Evolutionary conservation across 2,888 invertebrate species (phyloP).

Genomic region (Prostheceraeus crozeri): DNA sequence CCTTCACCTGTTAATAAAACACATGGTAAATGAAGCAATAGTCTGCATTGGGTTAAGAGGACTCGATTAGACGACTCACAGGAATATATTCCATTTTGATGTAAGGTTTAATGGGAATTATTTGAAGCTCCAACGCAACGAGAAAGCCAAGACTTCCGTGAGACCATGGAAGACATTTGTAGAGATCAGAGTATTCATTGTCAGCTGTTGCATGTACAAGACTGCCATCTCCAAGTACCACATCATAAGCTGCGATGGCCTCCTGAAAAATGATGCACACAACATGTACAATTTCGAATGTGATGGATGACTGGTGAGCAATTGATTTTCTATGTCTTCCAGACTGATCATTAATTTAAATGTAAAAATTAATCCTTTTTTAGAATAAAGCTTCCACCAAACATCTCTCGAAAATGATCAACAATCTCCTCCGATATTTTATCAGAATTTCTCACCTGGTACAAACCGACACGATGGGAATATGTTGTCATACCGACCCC

Average conservation of each 20-base stretch:
- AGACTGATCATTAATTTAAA: too few relatives aligned
- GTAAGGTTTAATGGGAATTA: constrained; percentile 66
- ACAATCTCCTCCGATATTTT: too few relatives aligned
- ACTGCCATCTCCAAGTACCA: constrained; percentile 59
- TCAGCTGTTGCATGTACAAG: constrained; percentile 60
- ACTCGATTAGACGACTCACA: too few relatives aligned
- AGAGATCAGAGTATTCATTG: constrained; percentile 66
- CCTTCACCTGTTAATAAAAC: too few relatives aligned
- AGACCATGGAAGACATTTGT: constrained; percentile 73
- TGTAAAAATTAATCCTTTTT: too few relatives aligned
- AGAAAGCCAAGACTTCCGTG: constrained; percentile 76
- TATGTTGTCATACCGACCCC: constrained; percentile 74
- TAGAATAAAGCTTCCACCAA: too few relatives aligned
- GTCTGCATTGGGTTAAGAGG: too few relatives aligned
- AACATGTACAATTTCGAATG: too few relatives aligned
- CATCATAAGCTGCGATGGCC: constrained; percentile 64
- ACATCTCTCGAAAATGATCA: too few relatives aligned
- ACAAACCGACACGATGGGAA: constrained; percentile 69
- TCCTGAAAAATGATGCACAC: constrained; percentile 66
- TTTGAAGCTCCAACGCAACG: constrained; percentile 64
- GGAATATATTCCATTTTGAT: constrained; percentile 63
- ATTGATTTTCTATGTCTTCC: too few relatives aligned
- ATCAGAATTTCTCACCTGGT: constrained; percentile 77
- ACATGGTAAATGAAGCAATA: too few relatives aligned
- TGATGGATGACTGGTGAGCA: too few relatives aligned